Conservation (phyloP, 2,113 vertebrate genomes). For the human region GRCh38 chr14:88011001-88011500, state of each 20-base stretch:
- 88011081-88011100: constrained; percentile 82
- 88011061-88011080: constrained; percentile 85
- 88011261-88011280: constrained; percentile 86
- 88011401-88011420: constrained; percentile 84
- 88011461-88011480: constrained; percentile 85
- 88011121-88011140: constrained; percentile 89
- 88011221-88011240: constrained; percentile 87
- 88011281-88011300: constrained; percentile 84
- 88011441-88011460: constrained; percentile 86
- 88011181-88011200: constrained; percentile 92
- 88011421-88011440: constrained; percentile 86
- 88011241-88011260: constrained; percentile 78
- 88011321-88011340: constrained; percentile 51
- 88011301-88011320: constrained; percentile 78
- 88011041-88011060: constrained; percentile 89
- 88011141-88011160: constrained; percentile 89
- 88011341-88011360: constrained; percentile 84
- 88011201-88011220: constrained; percentile 84
- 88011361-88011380: constrained; percentile 85
- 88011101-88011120: constrained; percentile 82
- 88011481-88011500: constrained; percentile 88
- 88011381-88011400: constrained; percentile 78
- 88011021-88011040: constrained; percentile 88
- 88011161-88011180: constrained; percentile 91
- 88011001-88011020: constrained; percentile 92